Conservation (phyloP, 2,113 vertebrate genomes). For the Ranitomeya variabilis region DNA sequence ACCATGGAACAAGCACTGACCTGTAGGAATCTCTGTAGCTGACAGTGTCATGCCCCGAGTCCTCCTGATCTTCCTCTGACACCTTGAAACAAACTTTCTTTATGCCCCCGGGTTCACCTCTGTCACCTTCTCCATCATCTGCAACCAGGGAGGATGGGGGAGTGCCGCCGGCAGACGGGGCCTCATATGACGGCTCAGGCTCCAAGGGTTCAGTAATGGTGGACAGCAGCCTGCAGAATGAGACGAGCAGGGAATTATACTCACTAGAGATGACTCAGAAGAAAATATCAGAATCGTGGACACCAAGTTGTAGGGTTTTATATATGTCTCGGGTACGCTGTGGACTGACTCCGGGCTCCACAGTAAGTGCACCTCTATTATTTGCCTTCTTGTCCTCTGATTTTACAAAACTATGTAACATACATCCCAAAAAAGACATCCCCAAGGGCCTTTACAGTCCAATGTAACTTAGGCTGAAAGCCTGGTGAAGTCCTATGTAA, state of each 20-base stretch:
- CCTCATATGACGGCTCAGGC: constrained; percentile 74
- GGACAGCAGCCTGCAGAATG: constrained; percentile 81
- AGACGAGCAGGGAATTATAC: neutral
- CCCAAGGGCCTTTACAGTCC: no score
- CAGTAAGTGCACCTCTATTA: no score
- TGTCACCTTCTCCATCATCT: constrained; percentile 86
- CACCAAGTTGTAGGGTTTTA: no score
- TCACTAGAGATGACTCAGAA: neutral
- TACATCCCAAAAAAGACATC: no score
- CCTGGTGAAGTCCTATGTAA: no score
- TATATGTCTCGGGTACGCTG: no score
- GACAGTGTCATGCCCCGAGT: constrained; percentile 98
- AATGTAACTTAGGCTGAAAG: no score
- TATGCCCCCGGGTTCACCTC: constrained; percentile 82
- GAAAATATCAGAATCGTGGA: no score
- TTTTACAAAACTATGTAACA: no score
- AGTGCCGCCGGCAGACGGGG: constrained; percentile 73
- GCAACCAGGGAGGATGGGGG: constrained; percentile 77
- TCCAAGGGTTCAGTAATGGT: constrained; percentile 93
- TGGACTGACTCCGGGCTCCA: no score
- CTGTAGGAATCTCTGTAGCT: constrained; percentile 99
- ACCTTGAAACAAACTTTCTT: constrained; percentile 98
- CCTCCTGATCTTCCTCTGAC: constrained; percentile 96
- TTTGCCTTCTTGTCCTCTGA: no score
- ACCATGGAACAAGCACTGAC: constrained; percentile 65